Evolutionary conservation across 2,888 invertebrate species (phyloP).

Genomic region (Oxycera nigricornis): DNA sequence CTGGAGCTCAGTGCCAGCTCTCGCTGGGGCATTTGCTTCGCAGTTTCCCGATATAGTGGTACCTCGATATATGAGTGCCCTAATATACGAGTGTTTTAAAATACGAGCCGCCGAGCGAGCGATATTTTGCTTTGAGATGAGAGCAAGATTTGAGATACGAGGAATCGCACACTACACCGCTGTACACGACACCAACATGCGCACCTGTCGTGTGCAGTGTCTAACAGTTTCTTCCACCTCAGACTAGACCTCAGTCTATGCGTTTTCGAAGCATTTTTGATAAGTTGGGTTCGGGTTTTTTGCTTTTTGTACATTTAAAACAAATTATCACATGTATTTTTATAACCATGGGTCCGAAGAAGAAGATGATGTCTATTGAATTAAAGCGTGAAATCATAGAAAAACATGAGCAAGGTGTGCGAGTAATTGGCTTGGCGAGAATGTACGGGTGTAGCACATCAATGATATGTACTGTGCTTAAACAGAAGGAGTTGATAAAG

Average conservation of each 20-base stretch:
- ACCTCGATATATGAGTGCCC: no score
- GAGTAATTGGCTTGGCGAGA: no score
- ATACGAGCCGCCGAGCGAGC: no score
- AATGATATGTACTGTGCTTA: no score
- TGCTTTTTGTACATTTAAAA: background rate
- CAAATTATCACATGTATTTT: no score
- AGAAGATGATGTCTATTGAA: background rate
- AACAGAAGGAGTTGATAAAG: background rate
- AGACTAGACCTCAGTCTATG: background rate
- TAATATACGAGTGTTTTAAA: no score
- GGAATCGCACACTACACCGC: background rate
- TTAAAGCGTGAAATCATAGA: background rate
- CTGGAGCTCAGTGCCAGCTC: no score
- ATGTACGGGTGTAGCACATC: no score
- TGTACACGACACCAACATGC: background rate
- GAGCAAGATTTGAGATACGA: background rate
- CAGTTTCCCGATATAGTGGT: no score
- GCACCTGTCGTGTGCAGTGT: background rate
- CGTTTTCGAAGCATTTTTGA: no score
- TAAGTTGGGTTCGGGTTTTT: background rate
- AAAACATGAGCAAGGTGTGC: background rate
- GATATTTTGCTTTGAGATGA: background rate
- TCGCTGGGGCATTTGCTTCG: no score
- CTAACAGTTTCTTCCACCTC: background rate
- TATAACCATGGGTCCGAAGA: no score